Evolutionary conservation across 1,140 invertebrate species (phyloP), one percentile per base, ranked within the genome.

Genomic region (Potamilus streckersoni): DNA sequence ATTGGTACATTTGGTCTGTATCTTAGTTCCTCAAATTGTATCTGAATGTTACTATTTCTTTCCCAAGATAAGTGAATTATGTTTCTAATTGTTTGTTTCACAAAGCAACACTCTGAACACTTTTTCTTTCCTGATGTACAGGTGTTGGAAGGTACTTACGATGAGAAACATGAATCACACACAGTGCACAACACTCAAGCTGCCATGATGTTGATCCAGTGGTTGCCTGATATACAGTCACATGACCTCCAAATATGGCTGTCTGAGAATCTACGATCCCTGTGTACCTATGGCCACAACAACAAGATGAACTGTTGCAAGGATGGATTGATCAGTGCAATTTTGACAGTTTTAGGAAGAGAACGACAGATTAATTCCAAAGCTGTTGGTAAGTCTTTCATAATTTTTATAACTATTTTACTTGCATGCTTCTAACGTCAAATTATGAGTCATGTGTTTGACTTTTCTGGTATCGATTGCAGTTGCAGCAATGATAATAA

Each of bases 231-330:
- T 67, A 85, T 89, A 49, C 83, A 88, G 79, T 87, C 87, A 80
- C 83, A 83, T 79, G 84, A 88, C 60, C 80, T 87, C 14, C 87
- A 88, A 64, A 82, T 83, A 60, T 88, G 87, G 87, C 74, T 89
- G 73, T 81, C 84, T 15, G 79, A 86, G 56, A 67, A 77, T 61
- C 76, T 89, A 72, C 61, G 71, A 16, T 64, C 17, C 12, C 73
- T 89, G 56, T 85, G 87, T 78, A 63, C 71, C 16, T 73, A 71
- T n/a, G 78, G 82, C 19, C 80, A 85, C 61, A 82, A 82, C 74
- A 89, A 87, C 78, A 83, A 83, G 56, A 88, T 88, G 82, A 83
- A 82, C n/a, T 87, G 86, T 69, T 87, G 86, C 77, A 82, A 76
- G 8, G 82, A 81, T 38, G 85, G 86, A 23, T 87, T 89, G 87